Conservation (phyloP, 2,797 vertebrate species). For the Meriones psammophilus region DNA sequence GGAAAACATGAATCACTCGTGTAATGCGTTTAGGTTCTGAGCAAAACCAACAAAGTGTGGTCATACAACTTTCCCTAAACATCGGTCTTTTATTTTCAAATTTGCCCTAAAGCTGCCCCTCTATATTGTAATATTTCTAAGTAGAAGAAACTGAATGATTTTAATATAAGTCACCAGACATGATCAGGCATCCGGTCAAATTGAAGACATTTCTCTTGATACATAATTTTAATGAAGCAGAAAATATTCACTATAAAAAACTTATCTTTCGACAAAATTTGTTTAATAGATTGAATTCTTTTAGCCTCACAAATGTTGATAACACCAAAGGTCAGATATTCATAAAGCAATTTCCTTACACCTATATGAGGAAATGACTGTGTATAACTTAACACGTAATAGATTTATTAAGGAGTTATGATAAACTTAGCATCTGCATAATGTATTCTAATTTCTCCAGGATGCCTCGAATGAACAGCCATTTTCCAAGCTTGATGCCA, state of each 20-base stretch:
- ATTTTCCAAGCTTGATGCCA: conserved; percentile 2
- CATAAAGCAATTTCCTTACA: background rate
- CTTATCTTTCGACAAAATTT: conserved; percentile 62
- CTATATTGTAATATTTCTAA: conserved; percentile 27
- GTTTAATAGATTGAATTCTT: conserved; percentile 31
- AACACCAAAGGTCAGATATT: background rate
- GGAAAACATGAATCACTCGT: background rate
- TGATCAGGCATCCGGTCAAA: background rate
- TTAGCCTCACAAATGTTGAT: conserved; percentile 53
- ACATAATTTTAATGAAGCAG: conserved; percentile 64
- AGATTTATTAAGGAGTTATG: conserved; percentile 60
- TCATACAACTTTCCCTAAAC: background rate
- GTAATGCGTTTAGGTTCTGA: conserved; percentile 27
- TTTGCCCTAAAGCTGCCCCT: background rate
- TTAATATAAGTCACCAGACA: conserved; percentile 11
- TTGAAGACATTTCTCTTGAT: conserved; percentile 62
- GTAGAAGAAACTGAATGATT: conserved; percentile 20
- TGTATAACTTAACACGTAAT: background rate
- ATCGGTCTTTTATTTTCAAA: conserved; percentile 33
- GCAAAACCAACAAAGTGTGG: conserved; percentile 1
- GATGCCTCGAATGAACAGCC: background rate
- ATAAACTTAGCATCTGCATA: conserved; percentile 6
- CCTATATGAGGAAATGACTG: conserved; percentile 24
- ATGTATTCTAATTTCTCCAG: background rate
- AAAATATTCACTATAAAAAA: conserved; percentile 64